Evolutionary conservation across 2,797 vertebrate genomes (phyloP).

Genomic region (Podargus strigoides): DNA sequence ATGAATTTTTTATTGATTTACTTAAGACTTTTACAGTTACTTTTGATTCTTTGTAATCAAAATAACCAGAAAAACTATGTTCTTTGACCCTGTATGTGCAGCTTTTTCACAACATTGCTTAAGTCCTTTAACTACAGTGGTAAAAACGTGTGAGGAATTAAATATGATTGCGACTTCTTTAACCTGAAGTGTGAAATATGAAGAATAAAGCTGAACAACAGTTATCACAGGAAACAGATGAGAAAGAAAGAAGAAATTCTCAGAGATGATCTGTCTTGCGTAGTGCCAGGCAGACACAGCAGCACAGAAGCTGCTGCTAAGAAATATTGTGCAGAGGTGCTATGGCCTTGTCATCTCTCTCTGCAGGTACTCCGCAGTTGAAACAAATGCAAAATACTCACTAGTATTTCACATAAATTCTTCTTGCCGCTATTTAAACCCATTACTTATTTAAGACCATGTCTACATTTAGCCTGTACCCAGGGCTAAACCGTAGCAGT

Average conservation of each 20-base stretch:
- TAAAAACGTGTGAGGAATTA: background rate
- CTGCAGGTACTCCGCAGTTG: background rate
- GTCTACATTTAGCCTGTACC: no score
- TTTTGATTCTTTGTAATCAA: background rate
- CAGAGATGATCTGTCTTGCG: background rate
- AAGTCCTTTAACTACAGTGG: background rate
- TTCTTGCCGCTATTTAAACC: background rate
- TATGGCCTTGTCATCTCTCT: background rate
- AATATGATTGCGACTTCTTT: background rate
- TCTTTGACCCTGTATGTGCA: background rate
- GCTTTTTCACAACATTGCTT: background rate
- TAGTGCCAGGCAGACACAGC: background rate
- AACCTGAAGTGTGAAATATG: background rate
- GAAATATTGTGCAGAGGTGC: background rate
- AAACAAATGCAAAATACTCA: background rate
- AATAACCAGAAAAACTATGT: background rate
- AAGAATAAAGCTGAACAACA: background rate
- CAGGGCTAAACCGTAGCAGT: no score
- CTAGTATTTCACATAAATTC: background rate
- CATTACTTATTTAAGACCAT: background rate
- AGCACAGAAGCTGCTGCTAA: background rate
- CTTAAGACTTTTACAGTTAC: background rate
- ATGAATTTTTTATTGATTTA: background rate
- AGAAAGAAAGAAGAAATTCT: background rate
- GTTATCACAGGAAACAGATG: background rate